Evolutionary conservation across 2,113 vertebrate genomes (phyloP).

Genomic region (Tenebrosternarchus preto): DNA sequence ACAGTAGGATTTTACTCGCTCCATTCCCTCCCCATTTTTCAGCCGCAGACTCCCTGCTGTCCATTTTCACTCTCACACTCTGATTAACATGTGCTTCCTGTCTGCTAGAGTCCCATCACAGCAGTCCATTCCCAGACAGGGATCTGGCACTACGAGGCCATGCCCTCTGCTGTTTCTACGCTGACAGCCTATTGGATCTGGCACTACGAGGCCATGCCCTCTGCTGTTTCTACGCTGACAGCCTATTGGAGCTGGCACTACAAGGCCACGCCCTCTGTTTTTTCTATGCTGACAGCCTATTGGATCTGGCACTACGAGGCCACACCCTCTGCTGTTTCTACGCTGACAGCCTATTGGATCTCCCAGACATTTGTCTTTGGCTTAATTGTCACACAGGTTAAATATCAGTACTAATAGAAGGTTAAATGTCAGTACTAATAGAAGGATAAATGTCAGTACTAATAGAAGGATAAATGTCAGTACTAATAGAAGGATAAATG

Average conservation of each 20-base stretch:
- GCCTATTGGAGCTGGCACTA: constrained; percentile 29
- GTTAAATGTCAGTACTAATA: too few relatives aligned
- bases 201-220: too few relatives aligned
- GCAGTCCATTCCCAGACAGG: constrained; percentile 46
- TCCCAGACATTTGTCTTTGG: constrained; percentile 15
- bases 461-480: too few relatives aligned
- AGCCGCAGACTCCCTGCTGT: too few relatives aligned
- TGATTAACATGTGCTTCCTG: constrained; percentile 48
- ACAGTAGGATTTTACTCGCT: constrained; percentile 36
- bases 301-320: too few relatives aligned
- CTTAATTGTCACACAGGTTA: constrained; percentile 30
- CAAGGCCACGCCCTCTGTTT: constrained; percentile 33
- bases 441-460: not conserved
- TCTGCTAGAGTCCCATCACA: constrained; percentile 29
- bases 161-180: constrained; percentile 27
- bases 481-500: not conserved
- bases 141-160: constrained; percentile 27
- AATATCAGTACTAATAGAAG: too few relatives aligned
- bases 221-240: too few relatives aligned
- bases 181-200: not conserved
- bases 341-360: too few relatives aligned
- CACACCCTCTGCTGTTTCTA: too few relatives aligned
- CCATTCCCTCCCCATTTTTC: constrained; percentile 28
- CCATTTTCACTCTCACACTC: constrained; percentile 14
- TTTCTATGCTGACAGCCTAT: constrained; percentile 1